Conservation (phyloP, 1,140 invertebrate species). For the Tetramorium parvispinum region DNA sequence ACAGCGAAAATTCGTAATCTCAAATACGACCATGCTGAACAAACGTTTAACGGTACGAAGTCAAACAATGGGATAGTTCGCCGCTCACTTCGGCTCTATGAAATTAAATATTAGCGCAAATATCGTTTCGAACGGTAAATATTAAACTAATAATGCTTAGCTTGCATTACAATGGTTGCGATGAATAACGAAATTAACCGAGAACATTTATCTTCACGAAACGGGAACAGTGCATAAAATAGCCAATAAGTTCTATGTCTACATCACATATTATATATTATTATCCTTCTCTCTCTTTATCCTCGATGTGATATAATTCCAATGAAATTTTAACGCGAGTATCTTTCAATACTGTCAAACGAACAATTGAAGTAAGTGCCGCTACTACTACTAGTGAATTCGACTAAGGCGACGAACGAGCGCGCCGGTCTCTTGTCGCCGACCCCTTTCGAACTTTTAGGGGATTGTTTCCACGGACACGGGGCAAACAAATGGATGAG, state of each 20-base stretch:
- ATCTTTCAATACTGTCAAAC: neutral
- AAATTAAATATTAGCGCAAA: constrained; percentile 39
- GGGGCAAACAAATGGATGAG: constrained; percentile 29
- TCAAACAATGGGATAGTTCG: constrained; percentile 4
- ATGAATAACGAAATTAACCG: constrained; percentile 31
- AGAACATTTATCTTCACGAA: neutral
- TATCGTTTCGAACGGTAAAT: neutral
- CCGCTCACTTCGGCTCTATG: neutral
- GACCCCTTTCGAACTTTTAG: constrained; percentile 13
- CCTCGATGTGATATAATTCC: neutral
- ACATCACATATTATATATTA: neutral
- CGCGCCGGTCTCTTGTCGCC: neutral
- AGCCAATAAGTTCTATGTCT: neutral
- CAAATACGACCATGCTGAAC: constrained; percentile 15
- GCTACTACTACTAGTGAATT: neutral
- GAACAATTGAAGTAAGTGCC: neutral
- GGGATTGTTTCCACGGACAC: constrained; percentile 2
- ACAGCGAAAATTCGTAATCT: constrained; percentile 4
- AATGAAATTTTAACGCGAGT: neutral
- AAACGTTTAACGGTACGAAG: constrained; percentile 18
- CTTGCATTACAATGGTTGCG: neutral
- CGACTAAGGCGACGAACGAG: neutral
- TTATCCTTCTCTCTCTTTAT: neutral
- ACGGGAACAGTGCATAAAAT: neutral
- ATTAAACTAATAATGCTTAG: constrained; percentile 24